phyloP scores from a whole-genome alignment of 2,888 invertebrate species.

The Hipparchia sbordonii region DNA sequence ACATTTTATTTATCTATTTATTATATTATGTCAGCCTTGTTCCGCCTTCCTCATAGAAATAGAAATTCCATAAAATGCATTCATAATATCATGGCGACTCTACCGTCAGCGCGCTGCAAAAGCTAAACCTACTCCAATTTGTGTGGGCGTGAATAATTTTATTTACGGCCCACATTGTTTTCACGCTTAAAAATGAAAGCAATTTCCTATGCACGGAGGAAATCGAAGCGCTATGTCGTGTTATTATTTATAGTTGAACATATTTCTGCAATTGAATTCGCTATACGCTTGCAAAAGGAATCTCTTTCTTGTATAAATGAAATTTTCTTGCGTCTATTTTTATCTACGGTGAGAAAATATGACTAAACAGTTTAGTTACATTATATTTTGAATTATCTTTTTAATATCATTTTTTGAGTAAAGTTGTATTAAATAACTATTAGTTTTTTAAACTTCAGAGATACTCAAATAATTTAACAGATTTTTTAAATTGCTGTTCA shows the following conservation, averaged over 20 bases:
- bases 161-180: slow-evolving; percentile 53
- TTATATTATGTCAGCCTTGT: no score
- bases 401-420: no score
- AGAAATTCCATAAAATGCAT: not conserved
- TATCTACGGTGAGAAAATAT: not conserved
- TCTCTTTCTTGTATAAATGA: not conserved
- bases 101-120: slow-evolving; percentile 32
- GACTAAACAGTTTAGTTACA: no score
- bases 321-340: not conserved
- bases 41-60: not conserved
- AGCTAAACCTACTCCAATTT: slow-evolving; percentile 41
- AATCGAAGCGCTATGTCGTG: slow-evolving; percentile 46
- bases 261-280: slow-evolving; percentile 35
- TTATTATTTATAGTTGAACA: slow-evolving; percentile 39
- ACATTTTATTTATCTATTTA: not conserved
- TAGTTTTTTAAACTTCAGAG: no score
- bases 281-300: slow-evolving; percentile 9
- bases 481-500: no score
- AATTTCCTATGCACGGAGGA: slow-evolving; percentile 55
- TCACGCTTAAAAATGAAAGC: slow-evolving; percentile 56
- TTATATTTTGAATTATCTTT: no score
- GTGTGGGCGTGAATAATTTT: slow-evolving; percentile 48
- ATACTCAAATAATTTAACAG: no score
- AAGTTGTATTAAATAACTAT: no score
- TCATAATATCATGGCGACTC: slow-evolving; percentile 2